These are phyloP conservation scores for Crioceris asparagi DNA, from an alignment of 2,888 invertebrate species.

Conservation along the genomic window DNA sequence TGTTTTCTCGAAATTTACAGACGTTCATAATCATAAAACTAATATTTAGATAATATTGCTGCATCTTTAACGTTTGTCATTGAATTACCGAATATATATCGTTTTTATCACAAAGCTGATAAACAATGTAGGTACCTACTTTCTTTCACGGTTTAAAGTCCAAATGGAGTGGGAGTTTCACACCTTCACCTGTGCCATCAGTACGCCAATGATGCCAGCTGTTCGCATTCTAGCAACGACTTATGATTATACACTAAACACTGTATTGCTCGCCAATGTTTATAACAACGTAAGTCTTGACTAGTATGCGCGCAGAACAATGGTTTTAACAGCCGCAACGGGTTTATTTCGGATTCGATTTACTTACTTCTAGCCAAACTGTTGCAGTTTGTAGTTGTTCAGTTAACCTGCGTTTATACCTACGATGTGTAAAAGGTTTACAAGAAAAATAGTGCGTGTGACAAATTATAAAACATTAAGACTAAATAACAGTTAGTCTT, in stretches of 20 bases:
- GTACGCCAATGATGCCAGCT: constrained; percentile 10
- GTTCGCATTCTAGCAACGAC: neutral
- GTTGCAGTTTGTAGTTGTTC: constrained; percentile 11
- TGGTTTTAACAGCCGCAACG: constrained; percentile 14
- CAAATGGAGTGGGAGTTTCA: neutral
- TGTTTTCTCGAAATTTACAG: too few species aligned
- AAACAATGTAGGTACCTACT: too few species aligned
- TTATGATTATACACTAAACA: neutral
- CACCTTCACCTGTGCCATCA: neutral
- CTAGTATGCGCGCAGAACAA: constrained; percentile 16
- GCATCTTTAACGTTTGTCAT: too few species aligned
- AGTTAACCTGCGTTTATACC: constrained; percentile 54
- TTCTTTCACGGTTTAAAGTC: neutral
- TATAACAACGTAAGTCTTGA: constrained; percentile 7
- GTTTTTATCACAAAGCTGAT: too few species aligned
- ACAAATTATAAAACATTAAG: constrained; percentile 39
- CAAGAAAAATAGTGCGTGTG: constrained; percentile 56
- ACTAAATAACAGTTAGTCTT: constrained; percentile 24
- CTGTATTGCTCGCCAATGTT: neutral
- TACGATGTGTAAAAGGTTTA: constrained; percentile 55
- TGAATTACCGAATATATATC: too few species aligned
- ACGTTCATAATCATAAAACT: too few species aligned
- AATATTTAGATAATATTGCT: too few species aligned
- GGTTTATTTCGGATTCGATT: constrained; percentile 19
- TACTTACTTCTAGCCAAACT: constrained; percentile 29